Evolutionary conservation across 2,888 invertebrate species (phyloP), one percentile per base, ranked within the genome.

Genomic region (Pseudococcus longispinus): DNA sequence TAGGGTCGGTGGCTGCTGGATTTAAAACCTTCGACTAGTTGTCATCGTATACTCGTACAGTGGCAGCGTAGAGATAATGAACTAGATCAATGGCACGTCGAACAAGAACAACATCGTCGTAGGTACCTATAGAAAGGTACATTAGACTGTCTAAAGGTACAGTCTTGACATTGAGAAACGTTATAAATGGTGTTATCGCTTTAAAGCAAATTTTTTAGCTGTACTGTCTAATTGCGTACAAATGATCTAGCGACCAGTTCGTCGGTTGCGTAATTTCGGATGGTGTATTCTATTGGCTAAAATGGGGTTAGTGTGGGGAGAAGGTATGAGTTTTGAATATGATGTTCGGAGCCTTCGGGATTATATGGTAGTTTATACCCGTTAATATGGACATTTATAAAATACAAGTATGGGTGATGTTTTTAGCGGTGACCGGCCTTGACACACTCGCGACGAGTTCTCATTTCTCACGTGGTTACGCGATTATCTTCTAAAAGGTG

Each of bases 391-490:
- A 77, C 77, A 86, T 86, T 77, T 77, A 86, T 86, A 86, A 86
- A 86, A 86, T 86, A 77, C 86, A 51, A 32, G 86, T 86, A 86
- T 86, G 86, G 86, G 80, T 86, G 86, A 86, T 80, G 86, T 77
- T 86, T 85, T 84, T 37, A 51, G 74, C 77, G 86, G 86, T 86
- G 86, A 86, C 80, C 86, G 86, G 86, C 86, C 86, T 86, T 86
- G 86, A 86, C 86, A 86, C 80, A 86, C 86, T 86, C 86, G 32
- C 70, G 13, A 55, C 32, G 60, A 86, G 86, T 86, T 86, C 80
- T 86, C 86, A 86, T 86, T 86, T 86, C 86, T 86, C 86, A 86
- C 86, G 86, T 86, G 86, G 85, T 86, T 86, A 86, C 86, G 86
- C 80, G 86, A 86, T 86, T 86, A 86, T 74, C 74, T 80, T 26